Conservation (phyloP, 1,140 invertebrate genomes). For the Zaprionus davidi region DNA sequence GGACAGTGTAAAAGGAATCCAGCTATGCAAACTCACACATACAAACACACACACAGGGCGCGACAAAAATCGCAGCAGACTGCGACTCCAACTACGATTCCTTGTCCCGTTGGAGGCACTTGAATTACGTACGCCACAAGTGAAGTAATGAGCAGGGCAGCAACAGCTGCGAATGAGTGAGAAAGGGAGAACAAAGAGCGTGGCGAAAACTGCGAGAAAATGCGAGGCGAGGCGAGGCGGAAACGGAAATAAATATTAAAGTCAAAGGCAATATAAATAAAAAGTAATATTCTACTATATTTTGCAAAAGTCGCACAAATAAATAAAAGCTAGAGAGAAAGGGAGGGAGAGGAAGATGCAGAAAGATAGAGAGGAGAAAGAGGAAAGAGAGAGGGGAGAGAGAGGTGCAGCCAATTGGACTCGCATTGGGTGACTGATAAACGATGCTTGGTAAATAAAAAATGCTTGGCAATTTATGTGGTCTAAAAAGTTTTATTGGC, state of each 20-base stretch:
- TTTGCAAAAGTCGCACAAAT: conserved; percentile 77
- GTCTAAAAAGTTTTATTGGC: conserved; percentile 71
- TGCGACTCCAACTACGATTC: conserved; percentile 26
- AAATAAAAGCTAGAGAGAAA: conserved; percentile 54
- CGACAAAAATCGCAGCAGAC: conserved; percentile 53
- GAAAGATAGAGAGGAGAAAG: too few relatives aligned
- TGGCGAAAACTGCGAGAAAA: conserved; percentile 12
- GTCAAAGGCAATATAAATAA: conserved; percentile 68
- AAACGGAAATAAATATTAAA: conserved; percentile 79
- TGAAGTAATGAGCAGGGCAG: conserved; percentile 70
- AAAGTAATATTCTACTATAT: conserved; percentile 69
- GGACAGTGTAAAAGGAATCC: conserved; percentile 52
- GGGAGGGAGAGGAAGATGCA: background rate
- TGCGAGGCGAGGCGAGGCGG: conserved; percentile 33
- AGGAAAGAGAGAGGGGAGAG: background rate
- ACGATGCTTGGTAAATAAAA: conserved; percentile 75
- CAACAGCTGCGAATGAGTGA: conserved; percentile 47
- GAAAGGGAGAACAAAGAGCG: conserved; percentile 12
- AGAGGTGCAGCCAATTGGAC: conserved; percentile 48
- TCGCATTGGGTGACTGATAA: conserved; percentile 64
- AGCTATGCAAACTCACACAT: conserved; percentile 42
- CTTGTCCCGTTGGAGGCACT: conserved; percentile 47
- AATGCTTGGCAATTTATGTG: conserved; percentile 76
- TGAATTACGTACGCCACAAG: conserved; percentile 81
- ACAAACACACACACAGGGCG: background rate